Evolutionary conservation across 2,888 invertebrate species (phyloP).

Genomic region (Trissonchulus sp.): DNA sequence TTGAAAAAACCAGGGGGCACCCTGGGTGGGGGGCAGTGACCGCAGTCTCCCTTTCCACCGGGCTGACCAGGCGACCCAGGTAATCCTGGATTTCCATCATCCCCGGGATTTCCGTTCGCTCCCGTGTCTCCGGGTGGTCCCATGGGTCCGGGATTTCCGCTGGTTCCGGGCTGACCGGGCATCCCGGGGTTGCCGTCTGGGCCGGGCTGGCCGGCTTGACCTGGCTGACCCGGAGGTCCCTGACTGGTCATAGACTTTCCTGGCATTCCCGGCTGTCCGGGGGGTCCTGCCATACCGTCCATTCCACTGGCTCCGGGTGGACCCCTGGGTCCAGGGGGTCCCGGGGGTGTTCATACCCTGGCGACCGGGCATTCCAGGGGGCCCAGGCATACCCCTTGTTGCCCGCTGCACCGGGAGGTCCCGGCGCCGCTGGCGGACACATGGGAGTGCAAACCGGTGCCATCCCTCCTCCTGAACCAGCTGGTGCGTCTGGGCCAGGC

Average conservation of each 20-base stretch:
- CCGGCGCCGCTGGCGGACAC: slow-evolving; percentile 9
- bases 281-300: background rate
- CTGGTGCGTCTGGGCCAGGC: slow-evolving; percentile 12
- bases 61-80: background rate
- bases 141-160: background rate
- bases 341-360: background rate
- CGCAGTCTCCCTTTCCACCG: background rate
- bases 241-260: background rate
- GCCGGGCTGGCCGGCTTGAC: slow-evolving; percentile 5
- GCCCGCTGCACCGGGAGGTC: slow-evolving; percentile 10
- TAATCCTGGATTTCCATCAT: background rate
- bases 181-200: background rate
- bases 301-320: background rate
- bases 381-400: slow-evolving; percentile 8
- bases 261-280: background rate
- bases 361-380: slow-evolving; percentile 2
- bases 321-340: background rate
- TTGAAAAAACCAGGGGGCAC: background rate
- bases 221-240: slow-evolving; percentile 7
- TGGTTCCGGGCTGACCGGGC: slow-evolving; percentile 11
- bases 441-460: background rate
- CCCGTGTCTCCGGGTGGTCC: slow-evolving; percentile 12
- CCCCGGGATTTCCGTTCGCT: background rate
- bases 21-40: background rate
- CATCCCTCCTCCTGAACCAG: background rate